Percentiles rank a stretch among this genome's conserved stretches.
phyloP scores from a whole-genome alignment of 2,113 vertebrate genomes.

The Nesogale talazaci region DNA sequence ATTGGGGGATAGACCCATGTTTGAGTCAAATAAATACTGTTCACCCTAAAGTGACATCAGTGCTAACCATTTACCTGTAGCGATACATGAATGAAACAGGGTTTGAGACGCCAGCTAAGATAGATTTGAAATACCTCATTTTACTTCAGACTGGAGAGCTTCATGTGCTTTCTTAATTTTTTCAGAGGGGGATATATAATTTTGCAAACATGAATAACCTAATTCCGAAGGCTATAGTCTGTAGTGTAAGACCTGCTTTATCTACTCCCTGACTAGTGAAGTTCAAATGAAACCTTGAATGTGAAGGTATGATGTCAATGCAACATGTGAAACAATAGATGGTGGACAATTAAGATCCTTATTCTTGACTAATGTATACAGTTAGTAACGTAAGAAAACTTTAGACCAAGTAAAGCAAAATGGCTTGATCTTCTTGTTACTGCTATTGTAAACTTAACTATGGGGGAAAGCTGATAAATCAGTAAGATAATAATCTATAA shows the following conservation, averaged over 20 bases:
- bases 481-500: not conserved
- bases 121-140: not conserved
- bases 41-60: not conserved
- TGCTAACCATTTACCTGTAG: slow-evolving; percentile 1
- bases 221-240: slow-evolving; percentile 10
- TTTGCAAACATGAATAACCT: not conserved
- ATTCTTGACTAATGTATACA: not conserved
- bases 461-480: not conserved
- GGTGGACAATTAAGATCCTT: slow-evolving; percentile 5
- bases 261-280: not conserved
- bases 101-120: slow-evolving; percentile 10
- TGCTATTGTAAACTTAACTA: not conserved
- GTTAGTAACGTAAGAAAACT: not conserved
- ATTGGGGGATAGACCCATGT: not conserved
- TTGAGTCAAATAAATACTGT: slow-evolving; percentile 23
- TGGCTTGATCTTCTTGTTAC: not conserved
- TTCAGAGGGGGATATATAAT: not conserved
- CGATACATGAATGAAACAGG: slow-evolving; percentile 10
- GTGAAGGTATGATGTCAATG: slow-evolving; percentile 4
- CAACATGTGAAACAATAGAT: slow-evolving; percentile 28
- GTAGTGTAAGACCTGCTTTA: not conserved
- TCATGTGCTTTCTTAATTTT: slow-evolving; percentile 14
- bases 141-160: not conserved
- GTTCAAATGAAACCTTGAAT: slow-evolving; percentile 5
- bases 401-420: not conserved